Conservation (phyloP, 1,140 invertebrate species). For the Stegodyphus mimosarum region DNA sequence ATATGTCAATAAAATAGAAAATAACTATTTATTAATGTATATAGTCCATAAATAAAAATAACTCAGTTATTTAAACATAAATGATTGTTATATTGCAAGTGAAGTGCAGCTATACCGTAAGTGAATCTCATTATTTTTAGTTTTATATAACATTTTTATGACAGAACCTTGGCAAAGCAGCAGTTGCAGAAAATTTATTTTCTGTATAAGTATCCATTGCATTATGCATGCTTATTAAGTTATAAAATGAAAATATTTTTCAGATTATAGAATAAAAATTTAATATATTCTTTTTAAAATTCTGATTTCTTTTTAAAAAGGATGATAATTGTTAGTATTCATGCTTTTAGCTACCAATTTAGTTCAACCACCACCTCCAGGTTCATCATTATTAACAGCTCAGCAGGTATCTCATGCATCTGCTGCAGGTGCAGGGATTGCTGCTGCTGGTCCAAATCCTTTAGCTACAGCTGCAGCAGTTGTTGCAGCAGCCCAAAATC, state of each 20-base stretch:
- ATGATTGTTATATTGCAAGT: no score
- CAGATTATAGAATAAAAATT: background rate
- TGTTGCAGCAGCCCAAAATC: constrained; percentile 58
- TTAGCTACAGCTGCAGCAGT: constrained; percentile 44
- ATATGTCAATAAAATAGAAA: no score
- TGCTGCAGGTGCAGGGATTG: constrained; percentile 21
- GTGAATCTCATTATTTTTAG: no score
- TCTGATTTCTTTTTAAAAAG: background rate
- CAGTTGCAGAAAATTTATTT: no score
- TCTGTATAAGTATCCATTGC: no score
- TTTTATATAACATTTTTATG: no score
- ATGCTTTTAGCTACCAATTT: constrained; percentile 48
- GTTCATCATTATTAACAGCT: constrained; percentile 41
- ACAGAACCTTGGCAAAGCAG: no score
- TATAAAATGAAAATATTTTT: background rate
- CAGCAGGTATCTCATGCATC: constrained; percentile 56
- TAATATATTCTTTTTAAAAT: no score
- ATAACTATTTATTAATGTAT: no score
- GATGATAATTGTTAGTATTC: background rate
- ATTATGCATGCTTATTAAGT: background rate
- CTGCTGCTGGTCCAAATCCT: constrained; percentile 23
- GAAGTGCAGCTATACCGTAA: no score
- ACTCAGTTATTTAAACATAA: no score
- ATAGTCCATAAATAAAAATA: no score
- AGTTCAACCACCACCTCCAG: constrained; percentile 38